Conservation (phyloP, 2,888 invertebrate genomes). For the Acanthoscelides obtectus region DNA sequence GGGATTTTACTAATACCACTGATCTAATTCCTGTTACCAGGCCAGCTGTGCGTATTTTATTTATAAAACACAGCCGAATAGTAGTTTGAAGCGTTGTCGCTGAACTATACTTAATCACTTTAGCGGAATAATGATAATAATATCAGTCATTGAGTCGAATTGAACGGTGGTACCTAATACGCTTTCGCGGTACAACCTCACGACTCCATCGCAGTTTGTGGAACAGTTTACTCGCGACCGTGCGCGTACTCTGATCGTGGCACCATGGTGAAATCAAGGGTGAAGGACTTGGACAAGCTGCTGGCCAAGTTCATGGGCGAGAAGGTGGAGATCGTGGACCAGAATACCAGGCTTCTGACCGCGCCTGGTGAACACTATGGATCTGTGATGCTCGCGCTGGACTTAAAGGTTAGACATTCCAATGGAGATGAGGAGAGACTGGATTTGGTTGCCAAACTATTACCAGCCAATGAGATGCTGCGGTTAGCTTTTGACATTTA, state of each 20-base stretch:
- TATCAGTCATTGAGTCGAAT: background rate
- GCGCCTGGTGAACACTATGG: constrained; percentile 61
- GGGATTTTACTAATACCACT: background rate
- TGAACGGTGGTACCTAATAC: background rate
- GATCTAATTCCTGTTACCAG: background rate
- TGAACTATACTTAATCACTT: background rate
- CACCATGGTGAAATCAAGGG: constrained; percentile 35
- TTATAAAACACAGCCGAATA: background rate
- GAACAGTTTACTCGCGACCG: background rate
- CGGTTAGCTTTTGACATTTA: constrained; percentile 53
- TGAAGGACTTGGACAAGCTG: constrained; percentile 36
- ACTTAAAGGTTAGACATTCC: constrained; percentile 37
- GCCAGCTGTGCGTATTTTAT: background rate
- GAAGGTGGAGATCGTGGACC: constrained; percentile 41
- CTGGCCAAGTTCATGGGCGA: constrained; percentile 32
- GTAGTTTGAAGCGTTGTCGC: background rate
- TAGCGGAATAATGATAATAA: background rate
- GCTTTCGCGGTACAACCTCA: background rate
- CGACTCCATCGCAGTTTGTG: background rate
- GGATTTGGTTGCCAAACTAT: constrained; percentile 54
- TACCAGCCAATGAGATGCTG: constrained; percentile 53
- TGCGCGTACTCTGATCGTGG: background rate
- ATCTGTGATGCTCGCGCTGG: constrained; percentile 52
- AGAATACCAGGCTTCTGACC: constrained; percentile 45
- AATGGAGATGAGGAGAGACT: constrained; percentile 40